Evolutionary conservation across 2,113 vertebrate genomes (phyloP), one percentile per base, ranked within the genome.

Genomic region (Cinclus cinclus): DNA sequence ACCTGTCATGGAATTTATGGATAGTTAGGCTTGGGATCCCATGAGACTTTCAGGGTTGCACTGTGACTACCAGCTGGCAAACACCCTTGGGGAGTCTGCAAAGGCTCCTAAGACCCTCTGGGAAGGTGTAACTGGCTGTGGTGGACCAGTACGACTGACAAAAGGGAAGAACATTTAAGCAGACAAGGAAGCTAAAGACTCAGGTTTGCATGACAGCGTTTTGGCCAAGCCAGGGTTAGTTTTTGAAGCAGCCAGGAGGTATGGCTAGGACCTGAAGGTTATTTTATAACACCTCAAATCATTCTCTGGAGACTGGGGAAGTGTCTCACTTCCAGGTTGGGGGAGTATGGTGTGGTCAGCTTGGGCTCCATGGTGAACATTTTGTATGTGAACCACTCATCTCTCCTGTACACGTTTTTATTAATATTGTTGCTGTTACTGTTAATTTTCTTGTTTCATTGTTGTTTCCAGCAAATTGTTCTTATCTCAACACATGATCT

Each of bases 291-390:
- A 69, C 21, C 31, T 63, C 42, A 47, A 31, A 35, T 83, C 1
- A 31, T 76, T 83, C 56, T 55, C 55, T 19, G 28, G 47, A 27
- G 62, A 35, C n/a, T 8, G 3, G 25, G n/a, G 25, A 75, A 60
- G 21, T 11, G 17, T 35, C 17, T 68, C 2, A 3, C 9, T 47
- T 68, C 30, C 2, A 5, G 10, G 11, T 4, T 16, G 18, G 8
- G 14, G 10, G 17, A 21, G 3, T 15, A 31, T 33, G 14, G 14
- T 12, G 10, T 62, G 30, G n/a, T 62, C 0, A 0, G n/a, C 41
- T 47, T 17, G 30, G 41, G n/a, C 17, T 47, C 30, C 0, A 0
- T 25, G 24, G 30, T 76, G 24, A 76, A 46, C 1, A 0, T 62
- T 83, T 75, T 55, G 9, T 41, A 55, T 21, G 8, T 41, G 7